These are phyloP conservation scores for Podotricha telesiphe DNA, from an alignment of 2,888 invertebrate genomes.

Conservation along the genomic window DNA sequence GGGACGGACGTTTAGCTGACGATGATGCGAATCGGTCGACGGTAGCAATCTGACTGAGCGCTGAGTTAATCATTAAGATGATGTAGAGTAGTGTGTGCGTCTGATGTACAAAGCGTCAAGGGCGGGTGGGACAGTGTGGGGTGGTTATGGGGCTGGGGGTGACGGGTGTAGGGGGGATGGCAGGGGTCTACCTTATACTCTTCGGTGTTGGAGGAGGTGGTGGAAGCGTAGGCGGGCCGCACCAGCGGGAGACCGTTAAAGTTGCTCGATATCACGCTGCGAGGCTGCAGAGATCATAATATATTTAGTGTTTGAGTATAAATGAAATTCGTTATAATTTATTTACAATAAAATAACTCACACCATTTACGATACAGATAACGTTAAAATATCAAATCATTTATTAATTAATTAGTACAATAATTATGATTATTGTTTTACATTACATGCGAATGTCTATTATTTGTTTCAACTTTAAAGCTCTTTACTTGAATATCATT, in stretches of 20 bases:
- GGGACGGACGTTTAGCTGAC: constrained; percentile 29
- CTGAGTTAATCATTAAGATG: constrained; percentile 1
- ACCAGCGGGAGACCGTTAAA: constrained; percentile 71
- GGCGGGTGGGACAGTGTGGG: too few species aligned
- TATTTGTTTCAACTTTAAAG: too few species aligned
- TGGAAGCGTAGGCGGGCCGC: constrained; percentile 66
- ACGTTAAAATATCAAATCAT: not conserved
- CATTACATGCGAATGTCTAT: too few species aligned
- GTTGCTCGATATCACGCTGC: constrained; percentile 66
- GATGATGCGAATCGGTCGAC: constrained; percentile 25
- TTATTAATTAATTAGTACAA: not conserved
- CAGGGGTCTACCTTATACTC: constrained; percentile 66
- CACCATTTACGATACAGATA: constrained; percentile 14
- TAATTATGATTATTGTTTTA: too few species aligned
- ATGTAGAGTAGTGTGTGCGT: constrained; percentile 15
- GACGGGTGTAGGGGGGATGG: constrained; percentile 39
- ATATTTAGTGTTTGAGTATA: constrained; percentile 38
- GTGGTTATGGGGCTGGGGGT: constrained; percentile 57
- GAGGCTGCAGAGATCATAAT: constrained; percentile 59
- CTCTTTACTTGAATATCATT: not conserved
- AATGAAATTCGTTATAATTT: constrained; percentile 1
- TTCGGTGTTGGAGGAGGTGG: constrained; percentile 53
- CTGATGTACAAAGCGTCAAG: constrained; percentile 14
- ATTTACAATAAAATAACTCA: not conserved
- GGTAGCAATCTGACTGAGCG: constrained; percentile 28